These are phyloP conservation scores for Bombus polaris DNA, from an alignment of 1,140 invertebrate species.

Conservation along the genomic window DNA sequence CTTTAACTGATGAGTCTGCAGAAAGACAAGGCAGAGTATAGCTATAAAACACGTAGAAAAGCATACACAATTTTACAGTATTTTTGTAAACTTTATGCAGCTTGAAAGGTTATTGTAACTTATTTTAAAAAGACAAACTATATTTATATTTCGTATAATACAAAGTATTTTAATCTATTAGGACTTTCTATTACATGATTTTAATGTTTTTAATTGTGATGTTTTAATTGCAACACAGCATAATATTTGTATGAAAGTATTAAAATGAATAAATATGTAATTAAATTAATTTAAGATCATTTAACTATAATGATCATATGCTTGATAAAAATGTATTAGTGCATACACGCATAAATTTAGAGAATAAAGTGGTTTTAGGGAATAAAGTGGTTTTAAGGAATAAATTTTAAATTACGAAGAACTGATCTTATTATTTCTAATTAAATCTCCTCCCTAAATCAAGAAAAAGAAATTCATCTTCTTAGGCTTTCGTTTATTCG, in stretches of 20 bases:
- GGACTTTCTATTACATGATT: neutral
- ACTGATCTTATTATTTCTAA: neutral
- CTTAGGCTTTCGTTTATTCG: neutral
- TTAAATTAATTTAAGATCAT: neutral
- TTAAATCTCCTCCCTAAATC: neutral
- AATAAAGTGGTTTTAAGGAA: neutral
- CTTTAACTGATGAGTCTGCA: conserved; percentile 85
- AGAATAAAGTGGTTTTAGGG: neutral
- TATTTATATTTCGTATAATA: neutral
- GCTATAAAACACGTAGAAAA: neutral
- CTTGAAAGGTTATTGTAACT: neutral
- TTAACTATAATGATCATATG: neutral
- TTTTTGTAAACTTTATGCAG: neutral
- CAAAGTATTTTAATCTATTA: neutral
- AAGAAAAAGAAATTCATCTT: neutral
- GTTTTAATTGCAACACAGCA: neutral
- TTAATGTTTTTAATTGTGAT: neutral
- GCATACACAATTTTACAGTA: neutral
- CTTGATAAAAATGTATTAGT: neutral
- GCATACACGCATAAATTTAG: neutral
- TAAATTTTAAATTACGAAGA: neutral
- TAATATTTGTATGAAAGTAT: neutral
- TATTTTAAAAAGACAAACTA: conserved; percentile 8
- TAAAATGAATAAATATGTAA: neutral
- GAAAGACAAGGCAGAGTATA: conserved; percentile 89